Evolutionary conservation across 2,113 vertebrate genomes (phyloP).

Genomic region (Cephalopterus ornatus): DNA sequence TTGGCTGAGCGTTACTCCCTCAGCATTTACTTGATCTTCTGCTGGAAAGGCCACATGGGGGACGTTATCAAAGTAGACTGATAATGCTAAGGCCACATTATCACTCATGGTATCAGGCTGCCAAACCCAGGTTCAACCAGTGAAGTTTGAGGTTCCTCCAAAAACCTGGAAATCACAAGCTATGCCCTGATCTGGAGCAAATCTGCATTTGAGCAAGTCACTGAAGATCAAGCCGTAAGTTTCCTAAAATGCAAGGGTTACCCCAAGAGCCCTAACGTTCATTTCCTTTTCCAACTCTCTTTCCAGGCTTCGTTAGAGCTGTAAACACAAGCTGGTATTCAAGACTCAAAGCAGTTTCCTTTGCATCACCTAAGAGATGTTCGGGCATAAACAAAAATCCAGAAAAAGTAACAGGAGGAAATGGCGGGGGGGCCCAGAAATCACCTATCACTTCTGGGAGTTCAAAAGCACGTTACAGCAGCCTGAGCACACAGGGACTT

Average conservation of each 20-base stretch:
- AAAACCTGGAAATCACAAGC: neutral
- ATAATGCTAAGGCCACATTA: neutral
- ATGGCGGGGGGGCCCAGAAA: neutral
- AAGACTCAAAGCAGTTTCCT: neutral
- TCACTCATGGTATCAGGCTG: rapidly evolving
- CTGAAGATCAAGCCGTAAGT: neutral
- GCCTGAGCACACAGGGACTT: neutral
- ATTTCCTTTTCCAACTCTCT: neutral
- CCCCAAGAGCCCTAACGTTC: neutral
- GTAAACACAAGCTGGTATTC: neutral
- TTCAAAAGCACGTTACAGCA: neutral
- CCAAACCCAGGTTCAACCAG: neutral
- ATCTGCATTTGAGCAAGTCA: neutral
- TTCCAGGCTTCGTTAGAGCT: neutral
- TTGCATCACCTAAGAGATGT: neutral
- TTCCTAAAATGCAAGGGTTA: neutral
- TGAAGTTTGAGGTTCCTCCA: neutral
- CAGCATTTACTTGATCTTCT: neutral
- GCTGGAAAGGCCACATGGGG: neutral
- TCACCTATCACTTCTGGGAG: neutral
- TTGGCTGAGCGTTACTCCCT: neutral
- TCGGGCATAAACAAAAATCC: neutral
- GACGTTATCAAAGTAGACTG: neutral
- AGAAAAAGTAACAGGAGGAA: neutral
- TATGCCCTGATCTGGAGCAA: neutral